These are phyloP conservation scores for Coelopa pilipes DNA, from an alignment of 2,888 invertebrate genomes.

Conservation along the genomic window DNA sequence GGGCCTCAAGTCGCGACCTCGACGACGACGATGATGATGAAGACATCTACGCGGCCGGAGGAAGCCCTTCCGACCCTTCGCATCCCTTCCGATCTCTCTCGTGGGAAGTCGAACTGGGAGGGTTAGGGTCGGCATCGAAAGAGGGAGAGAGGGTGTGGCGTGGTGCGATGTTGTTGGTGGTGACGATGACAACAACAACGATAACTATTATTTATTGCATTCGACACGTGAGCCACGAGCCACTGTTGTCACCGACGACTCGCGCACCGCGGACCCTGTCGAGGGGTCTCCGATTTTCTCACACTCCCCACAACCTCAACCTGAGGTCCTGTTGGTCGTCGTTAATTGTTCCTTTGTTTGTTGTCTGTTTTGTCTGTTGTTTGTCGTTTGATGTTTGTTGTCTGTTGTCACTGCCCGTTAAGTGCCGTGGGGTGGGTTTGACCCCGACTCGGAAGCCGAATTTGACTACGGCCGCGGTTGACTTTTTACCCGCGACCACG, in stretches of 20 bases:
- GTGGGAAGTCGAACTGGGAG: conserved; percentile 37
- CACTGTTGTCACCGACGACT: neutral
- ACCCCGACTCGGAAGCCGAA: conserved; percentile 41
- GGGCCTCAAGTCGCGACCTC: too few relatives aligned
- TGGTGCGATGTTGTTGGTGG: too few relatives aligned
- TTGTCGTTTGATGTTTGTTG: conserved; percentile 57
- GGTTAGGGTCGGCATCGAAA: neutral
- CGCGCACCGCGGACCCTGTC: neutral
- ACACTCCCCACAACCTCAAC: conserved; percentile 35
- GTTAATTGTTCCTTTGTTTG: conserved; percentile 67
- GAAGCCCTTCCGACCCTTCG: neutral
- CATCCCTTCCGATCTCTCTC: conserved; percentile 14
- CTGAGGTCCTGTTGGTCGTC: conserved; percentile 45
- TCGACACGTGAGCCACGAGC: conserved; percentile 52
- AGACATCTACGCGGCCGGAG: too few relatives aligned
- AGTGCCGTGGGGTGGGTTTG: conserved; percentile 57
- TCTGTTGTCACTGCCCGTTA: conserved; percentile 64
- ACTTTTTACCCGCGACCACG: conserved; percentile 8
- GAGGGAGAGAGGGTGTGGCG: conserved; percentile 41
- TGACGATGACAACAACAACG: conserved; percentile 54
- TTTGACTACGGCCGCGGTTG: conserved; percentile 11
- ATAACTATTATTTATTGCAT: conserved; percentile 56
- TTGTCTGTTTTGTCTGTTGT: conserved; percentile 63
- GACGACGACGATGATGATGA: too few relatives aligned
- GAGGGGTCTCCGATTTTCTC: conserved; percentile 31